Conservation (phyloP, 2,888 invertebrate genomes). For the Pheosia tremula region DNA sequence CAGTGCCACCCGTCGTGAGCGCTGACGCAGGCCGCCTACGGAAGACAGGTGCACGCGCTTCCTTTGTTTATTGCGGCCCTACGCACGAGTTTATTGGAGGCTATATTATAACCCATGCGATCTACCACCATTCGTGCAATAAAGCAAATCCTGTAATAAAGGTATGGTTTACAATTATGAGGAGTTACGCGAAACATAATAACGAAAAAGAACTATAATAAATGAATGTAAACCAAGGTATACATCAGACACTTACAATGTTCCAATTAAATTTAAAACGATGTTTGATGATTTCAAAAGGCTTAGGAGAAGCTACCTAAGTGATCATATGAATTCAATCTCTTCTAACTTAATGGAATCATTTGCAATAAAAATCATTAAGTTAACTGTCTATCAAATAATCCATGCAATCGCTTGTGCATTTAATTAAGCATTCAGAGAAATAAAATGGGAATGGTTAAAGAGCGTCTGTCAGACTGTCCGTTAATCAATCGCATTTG, state of each 20-base stretch:
- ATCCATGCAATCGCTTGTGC: neutral
- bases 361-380: slow-evolving; percentile 25
- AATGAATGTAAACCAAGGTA: no score
- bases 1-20: slow-evolving; percentile 30
- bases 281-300: no score
- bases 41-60: slow-evolving; percentile 48
- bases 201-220: neutral
- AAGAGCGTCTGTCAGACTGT: slow-evolving; percentile 8
- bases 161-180: neutral
- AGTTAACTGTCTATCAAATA: slow-evolving; percentile 19
- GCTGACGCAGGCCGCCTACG: slow-evolving; percentile 31
- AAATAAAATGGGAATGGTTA: slow-evolving; percentile 17
- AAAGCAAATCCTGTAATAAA: slow-evolving; percentile 6
- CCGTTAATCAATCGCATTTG: slow-evolving; percentile 26
- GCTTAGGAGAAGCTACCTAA: no score
- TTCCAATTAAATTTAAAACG: no score
- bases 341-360: slow-evolving; percentile 19
- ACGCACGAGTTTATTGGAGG: neutral
- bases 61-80: slow-evolving; percentile 33
- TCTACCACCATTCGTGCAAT: neutral
- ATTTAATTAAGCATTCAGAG: slow-evolving; percentile 1
- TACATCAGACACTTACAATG: no score
- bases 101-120: neutral
- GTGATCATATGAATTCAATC: neutral
- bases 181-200: neutral